A percentile compares a stretch with the other conserved stretches of the same genome.
Conservation (phyloP, 1,140 invertebrate species). For the Nylanderia fulva region DNA sequence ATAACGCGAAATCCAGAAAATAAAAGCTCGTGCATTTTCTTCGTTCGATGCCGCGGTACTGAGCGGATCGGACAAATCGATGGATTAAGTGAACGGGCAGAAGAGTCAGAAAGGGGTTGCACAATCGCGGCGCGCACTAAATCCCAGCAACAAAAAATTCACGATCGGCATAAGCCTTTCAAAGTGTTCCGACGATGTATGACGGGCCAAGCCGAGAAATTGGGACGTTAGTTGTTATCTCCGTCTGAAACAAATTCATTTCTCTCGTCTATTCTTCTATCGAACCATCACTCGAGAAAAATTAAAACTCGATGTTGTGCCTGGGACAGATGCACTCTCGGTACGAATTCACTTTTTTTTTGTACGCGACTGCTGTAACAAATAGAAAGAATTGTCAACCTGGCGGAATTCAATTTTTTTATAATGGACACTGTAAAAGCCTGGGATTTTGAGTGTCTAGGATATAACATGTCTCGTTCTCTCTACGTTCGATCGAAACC, state of each 20-base stretch:
- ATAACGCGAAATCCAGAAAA: constrained; percentile 53
- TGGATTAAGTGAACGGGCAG: constrained; percentile 56
- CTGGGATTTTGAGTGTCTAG: constrained; percentile 32
- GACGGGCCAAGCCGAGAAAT: constrained; percentile 37
- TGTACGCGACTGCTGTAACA: constrained; percentile 24
- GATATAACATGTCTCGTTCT: background rate
- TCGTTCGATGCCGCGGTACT: constrained; percentile 14
- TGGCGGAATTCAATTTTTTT: constrained; percentile 55
- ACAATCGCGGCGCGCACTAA: constrained; percentile 55
- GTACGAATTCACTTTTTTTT: constrained; percentile 5
- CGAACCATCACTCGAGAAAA: constrained; percentile 22
- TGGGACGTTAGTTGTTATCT: constrained; percentile 38
- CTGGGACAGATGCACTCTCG: background rate
- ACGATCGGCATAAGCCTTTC: constrained; percentile 49
- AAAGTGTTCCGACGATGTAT: constrained; percentile 45
- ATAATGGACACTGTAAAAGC: constrained; percentile 45
- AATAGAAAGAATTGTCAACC: constrained; percentile 53
- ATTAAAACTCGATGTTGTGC: constrained; percentile 8
- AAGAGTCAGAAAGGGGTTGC: constrained; percentile 35
- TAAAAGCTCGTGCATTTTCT: constrained; percentile 52
- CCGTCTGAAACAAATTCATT: constrained; percentile 36
- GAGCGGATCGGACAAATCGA: constrained; percentile 58
- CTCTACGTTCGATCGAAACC: constrained; percentile 17
- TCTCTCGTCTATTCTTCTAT: background rate
- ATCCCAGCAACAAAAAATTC: constrained; percentile 50